Base-by-base conservation (phyloP, 23 tunicate genomes). In the Halocynthia roretzi region DNA sequence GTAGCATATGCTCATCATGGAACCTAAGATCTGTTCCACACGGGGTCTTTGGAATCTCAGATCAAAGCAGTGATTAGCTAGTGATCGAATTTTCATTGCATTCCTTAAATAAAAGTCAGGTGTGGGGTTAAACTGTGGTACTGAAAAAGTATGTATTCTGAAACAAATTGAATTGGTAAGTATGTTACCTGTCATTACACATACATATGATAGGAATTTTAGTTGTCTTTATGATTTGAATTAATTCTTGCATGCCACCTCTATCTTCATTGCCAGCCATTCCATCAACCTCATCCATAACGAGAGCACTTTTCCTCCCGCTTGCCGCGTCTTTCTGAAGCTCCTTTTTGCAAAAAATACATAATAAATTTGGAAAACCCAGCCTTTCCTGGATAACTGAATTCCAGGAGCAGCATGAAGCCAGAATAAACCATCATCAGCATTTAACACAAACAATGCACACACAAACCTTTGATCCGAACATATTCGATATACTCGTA, bases 221-320 rank as follows among this genome's bases (percentile, higher is more conserved):
- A 31, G 95, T 88, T 44, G 83, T 44, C 64, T 94, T 94, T 15
- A 94, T 88, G 7, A 94, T 62, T 57, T 87, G 91, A 12, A 94
- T 94, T 7, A 94, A 80, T 53, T 94, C 99, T 56, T 81, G 87
- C 82, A 94, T 84, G 67, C 99, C 99, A 50, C 99, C 99, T 50
- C 99, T 71, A 56, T 94, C 99, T 62, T 84, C 99, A 75, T 94
- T 94, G 7, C 99, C 99, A 11, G 99, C 95, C 99, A 94, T 94
- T 8, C 99, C 99, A 78, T 94, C 99, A 5, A 94, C 92, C 81
- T 94, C 99, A 68, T 94, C 99, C 99, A 94, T 94, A 78, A 94
- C 81, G 50, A 87, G 67, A 19, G 90, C 93, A 80, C 82, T 82
- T 52, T 78, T 80, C 6, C 57, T 54, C 6, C 87, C 83, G n/a